phyloP scores from a whole-genome alignment of 2,113 vertebrate genomes.

The Istiophorus platypterus region DNA sequence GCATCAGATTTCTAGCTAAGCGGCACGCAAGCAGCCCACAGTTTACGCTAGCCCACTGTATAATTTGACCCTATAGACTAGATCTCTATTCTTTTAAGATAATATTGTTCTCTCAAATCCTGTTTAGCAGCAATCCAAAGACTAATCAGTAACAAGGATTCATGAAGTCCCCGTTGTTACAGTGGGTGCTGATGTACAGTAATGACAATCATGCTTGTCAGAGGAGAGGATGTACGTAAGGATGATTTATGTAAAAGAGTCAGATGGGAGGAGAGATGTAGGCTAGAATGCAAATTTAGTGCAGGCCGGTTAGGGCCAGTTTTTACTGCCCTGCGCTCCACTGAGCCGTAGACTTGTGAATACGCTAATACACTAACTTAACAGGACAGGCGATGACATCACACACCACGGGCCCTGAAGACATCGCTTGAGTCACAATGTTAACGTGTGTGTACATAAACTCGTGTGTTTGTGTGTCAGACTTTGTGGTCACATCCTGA shows the following conservation, averaged over 20 bases:
- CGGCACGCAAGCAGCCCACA: conserved; percentile 58
- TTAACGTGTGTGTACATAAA: conserved; percentile 38
- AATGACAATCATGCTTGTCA: conserved; percentile 39
- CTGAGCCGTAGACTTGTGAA: conserved; percentile 77
- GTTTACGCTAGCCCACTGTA: conserved; percentile 60
- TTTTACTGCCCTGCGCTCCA: conserved; percentile 70
- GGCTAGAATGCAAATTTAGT: conserved; percentile 78
- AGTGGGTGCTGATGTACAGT: conserved; percentile 48
- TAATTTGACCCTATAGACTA: conserved; percentile 57
- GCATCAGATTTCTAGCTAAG: conserved; percentile 51
- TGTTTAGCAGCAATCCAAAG: conserved; percentile 38
- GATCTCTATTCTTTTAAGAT: conserved; percentile 46
- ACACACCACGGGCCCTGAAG: conserved; percentile 72
- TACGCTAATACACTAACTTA: conserved; percentile 78
- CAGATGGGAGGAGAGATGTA: conserved; percentile 71
- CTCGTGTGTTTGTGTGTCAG: conserved; percentile 38
- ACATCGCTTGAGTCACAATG: conserved; percentile 73
- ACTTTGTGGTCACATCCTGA: conserved; percentile 66
- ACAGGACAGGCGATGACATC: conserved; percentile 85
- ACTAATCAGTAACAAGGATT: conserved; percentile 36
- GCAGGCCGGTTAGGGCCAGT: conserved; percentile 76
- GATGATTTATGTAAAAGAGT: conserved; percentile 72
- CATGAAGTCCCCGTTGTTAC: conserved; percentile 18
- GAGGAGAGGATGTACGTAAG: conserved; percentile 45
- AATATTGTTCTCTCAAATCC: conserved; percentile 25